phyloP scores from a whole-genome alignment of 2,113 vertebrate genomes.

The Malurus cyaneus region DNA sequence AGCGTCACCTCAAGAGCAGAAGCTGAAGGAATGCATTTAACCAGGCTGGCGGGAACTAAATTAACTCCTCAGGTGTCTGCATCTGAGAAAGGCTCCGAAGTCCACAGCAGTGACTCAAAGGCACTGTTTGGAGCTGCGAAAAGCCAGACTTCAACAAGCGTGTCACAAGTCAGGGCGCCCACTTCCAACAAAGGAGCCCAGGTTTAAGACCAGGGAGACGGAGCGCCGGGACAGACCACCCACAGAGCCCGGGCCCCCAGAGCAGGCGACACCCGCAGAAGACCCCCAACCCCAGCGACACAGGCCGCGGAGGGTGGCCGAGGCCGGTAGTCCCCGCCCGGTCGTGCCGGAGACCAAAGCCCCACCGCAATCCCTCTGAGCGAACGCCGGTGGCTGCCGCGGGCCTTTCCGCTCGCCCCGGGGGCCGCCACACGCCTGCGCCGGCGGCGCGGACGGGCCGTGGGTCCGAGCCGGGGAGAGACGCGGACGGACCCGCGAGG shows the following conservation, averaged over 20 bases:
- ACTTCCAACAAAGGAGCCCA: background rate
- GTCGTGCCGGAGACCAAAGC: background rate
- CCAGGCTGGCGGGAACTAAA: background rate
- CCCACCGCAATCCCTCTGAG: background rate
- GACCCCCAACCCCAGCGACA: background rate
- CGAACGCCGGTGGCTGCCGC: background rate
- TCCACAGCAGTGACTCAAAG: background rate
- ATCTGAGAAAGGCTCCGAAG: background rate
- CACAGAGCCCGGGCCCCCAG: rapidly evolving
- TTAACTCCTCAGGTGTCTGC: background rate
- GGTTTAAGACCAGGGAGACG: no score
- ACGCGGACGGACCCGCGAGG: background rate
- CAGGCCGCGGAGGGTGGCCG: rapidly evolving
- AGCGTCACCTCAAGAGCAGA: background rate
- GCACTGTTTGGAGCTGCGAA: background rate
- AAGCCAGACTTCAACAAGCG: background rate
- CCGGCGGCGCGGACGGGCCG: no score
- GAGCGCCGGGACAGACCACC: no score
- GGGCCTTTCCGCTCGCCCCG: background rate
- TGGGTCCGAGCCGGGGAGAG: background rate
- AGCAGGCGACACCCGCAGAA: no score
- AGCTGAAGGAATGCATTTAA: background rate
- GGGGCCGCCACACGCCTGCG: background rate
- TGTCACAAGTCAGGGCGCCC: background rate
- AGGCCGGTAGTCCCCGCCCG: background rate